phyloP scores from a whole-genome alignment of 1,140 invertebrate species.

The Sminthurides bifidus region DNA sequence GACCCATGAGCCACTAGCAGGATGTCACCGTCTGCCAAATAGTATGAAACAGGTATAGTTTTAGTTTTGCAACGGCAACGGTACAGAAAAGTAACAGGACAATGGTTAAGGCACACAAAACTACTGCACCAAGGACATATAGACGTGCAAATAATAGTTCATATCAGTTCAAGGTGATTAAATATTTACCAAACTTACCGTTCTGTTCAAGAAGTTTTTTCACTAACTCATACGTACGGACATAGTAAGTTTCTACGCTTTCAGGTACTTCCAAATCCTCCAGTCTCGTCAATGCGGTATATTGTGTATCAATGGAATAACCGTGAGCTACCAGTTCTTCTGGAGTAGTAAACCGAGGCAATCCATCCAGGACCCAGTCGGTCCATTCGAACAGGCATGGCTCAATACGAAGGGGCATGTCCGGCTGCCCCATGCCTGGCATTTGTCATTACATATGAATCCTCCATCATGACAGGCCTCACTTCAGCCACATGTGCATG shows the following conservation, averaged over 20 bases:
- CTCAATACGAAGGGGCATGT: slow-evolving; percentile 57
- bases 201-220: slow-evolving; percentile 9
- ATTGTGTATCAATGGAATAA: slow-evolving; percentile 59
- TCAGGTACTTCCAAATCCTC: slow-evolving; percentile 46
- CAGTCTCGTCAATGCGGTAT: slow-evolving; percentile 50
- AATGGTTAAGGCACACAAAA: too few relatives aligned
- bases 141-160: too few relatives aligned
- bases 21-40: slow-evolving; percentile 44
- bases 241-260: slow-evolving; percentile 62
- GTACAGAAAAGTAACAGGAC: too few relatives aligned
- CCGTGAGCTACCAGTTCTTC: slow-evolving; percentile 59
- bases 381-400: slow-evolving; percentile 88
- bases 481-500: not conserved
- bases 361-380: slow-evolving; percentile 68
- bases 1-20: too few relatives aligned
- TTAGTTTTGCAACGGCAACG: too few relatives aligned
- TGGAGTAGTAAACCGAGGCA: slow-evolving; percentile 65
- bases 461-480: slow-evolving; percentile 34
- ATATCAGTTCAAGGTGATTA: too few relatives aligned
- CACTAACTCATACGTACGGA: slow-evolving; percentile 40
- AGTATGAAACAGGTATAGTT: not conserved
- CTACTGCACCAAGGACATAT: too few relatives aligned
- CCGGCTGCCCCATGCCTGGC: too few relatives aligned
- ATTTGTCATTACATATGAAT: slow-evolving; percentile 38
- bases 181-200: too few relatives aligned